Evolutionary conservation across 2,888 invertebrate genomes (phyloP).

Genomic region (Phania funesta): DNA sequence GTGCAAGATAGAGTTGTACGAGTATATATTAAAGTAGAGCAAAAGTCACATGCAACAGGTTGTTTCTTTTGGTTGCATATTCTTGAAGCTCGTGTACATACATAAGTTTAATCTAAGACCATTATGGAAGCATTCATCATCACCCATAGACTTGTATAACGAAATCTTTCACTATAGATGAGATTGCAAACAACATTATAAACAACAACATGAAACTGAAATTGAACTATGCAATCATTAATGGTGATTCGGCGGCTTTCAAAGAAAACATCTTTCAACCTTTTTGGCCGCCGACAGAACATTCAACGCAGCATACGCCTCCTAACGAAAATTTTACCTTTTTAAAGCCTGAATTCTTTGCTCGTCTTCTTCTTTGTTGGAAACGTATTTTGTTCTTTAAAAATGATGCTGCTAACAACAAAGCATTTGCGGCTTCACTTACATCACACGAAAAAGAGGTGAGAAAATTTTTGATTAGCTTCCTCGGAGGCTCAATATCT

Average conservation of each 20-base stretch:
- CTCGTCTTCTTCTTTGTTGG: constrained; percentile 2
- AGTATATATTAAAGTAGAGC: constrained; percentile 51
- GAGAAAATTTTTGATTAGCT: constrained; percentile 80
- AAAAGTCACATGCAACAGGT: constrained; percentile 76
- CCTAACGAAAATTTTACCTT: constrained; percentile 66
- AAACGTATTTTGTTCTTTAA: constrained; percentile 10
- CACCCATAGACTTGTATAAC: constrained; percentile 25
- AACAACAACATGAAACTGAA: constrained; percentile 24
- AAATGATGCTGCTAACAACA: constrained; percentile 53
- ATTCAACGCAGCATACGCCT: constrained; percentile 78
- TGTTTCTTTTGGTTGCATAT: constrained; percentile 60
- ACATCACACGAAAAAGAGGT: constrained; percentile 78
- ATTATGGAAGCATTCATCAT: constrained; percentile 64
- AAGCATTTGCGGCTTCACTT: constrained; percentile 67
- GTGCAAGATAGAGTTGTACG: neutral
- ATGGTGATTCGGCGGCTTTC: constrained; percentile 70
- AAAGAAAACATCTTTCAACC: constrained; percentile 75
- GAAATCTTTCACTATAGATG: constrained; percentile 22
- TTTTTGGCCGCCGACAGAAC: constrained; percentile 77
- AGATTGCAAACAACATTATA: constrained; percentile 56
- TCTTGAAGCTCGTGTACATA: neutral
- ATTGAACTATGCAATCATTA: constrained; percentile 61
- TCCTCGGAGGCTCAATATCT: constrained; percentile 75
- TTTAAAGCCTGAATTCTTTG: constrained; percentile 23
- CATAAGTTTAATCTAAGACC: constrained; percentile 32